A percentile compares a stretch with the other conserved stretches of the same genome.
Evolutionary conservation across 2,888 invertebrate species (phyloP).

Genomic region (Cerceris rybyensis): DNA sequence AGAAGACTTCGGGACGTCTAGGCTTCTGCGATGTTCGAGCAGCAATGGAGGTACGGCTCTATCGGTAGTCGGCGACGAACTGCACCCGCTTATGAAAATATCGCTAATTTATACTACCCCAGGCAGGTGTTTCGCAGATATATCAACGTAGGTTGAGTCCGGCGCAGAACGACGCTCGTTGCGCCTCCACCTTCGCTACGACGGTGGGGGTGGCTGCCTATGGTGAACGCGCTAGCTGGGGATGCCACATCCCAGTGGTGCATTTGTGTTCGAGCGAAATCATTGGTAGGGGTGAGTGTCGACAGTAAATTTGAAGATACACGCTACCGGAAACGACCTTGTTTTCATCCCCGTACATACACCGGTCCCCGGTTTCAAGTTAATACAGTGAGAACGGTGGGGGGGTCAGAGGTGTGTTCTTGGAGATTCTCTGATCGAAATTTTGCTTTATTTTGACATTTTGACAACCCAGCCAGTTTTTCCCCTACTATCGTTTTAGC

Average conservation of each 20-base stretch:
- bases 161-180: constrained; percentile 10
- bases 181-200: not conserved
- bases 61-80: not conserved
- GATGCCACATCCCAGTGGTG: constrained; percentile 27
- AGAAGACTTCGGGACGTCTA: too few species aligned
- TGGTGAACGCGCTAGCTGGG: not conserved
- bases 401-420: not conserved
- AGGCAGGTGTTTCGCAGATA: not conserved
- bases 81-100: not conserved
- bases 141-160: constrained; percentile 16
- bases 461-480: too few species aligned
- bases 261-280: constrained; percentile 9
- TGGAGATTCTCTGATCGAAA: not conserved
- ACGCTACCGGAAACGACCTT: not conserved
- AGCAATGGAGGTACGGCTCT: too few species aligned
- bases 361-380: not conserved
- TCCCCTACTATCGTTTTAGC: too few species aligned
- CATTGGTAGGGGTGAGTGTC: constrained; percentile 4
- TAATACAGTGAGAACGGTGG: not conserved
- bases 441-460: too few species aligned
- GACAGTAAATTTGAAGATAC: constrained; percentile 4
- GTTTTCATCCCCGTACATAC: not conserved
- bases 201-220: constrained; percentile 23
- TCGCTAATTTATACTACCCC: not conserved
- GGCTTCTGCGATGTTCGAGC: not conserved